Conservation (phyloP, 2,113 vertebrate species). For the Petaurus breviceps region DNA sequence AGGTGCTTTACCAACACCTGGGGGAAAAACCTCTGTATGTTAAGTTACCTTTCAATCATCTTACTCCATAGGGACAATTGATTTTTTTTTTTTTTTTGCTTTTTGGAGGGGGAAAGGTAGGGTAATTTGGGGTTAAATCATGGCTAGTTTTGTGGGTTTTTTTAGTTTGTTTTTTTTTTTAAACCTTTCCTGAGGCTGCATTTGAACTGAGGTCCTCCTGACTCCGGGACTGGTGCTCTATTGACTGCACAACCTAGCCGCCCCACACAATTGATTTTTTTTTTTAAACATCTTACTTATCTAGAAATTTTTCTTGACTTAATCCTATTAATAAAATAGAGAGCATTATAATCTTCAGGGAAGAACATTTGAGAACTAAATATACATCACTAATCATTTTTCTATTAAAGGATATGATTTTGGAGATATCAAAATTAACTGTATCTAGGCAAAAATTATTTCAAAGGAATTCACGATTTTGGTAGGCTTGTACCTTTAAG, state of each 20-base stretch:
- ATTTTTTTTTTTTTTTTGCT: no score
- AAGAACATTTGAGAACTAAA: neutral
- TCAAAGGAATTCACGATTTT: neutral
- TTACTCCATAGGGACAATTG: neutral
- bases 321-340: neutral
- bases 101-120: no score
- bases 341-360: neutral
- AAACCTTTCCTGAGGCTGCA: no score
- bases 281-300: neutral
- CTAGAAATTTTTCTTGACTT: neutral
- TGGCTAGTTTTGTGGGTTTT: no score
- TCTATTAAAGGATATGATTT: neutral
- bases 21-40: neutral
- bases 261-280: neutral
- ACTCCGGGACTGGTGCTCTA: no score
- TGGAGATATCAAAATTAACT: neutral
- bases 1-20: neutral
- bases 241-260: no score
- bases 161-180: no score
- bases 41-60: neutral
- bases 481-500: neutral
- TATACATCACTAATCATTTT: neutral
- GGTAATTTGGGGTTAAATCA: no score
- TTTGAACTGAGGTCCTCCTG: no score
- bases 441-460: neutral